Conservation (phyloP, 2,113 vertebrate genomes). For the Narcine bancroftii region DNA sequence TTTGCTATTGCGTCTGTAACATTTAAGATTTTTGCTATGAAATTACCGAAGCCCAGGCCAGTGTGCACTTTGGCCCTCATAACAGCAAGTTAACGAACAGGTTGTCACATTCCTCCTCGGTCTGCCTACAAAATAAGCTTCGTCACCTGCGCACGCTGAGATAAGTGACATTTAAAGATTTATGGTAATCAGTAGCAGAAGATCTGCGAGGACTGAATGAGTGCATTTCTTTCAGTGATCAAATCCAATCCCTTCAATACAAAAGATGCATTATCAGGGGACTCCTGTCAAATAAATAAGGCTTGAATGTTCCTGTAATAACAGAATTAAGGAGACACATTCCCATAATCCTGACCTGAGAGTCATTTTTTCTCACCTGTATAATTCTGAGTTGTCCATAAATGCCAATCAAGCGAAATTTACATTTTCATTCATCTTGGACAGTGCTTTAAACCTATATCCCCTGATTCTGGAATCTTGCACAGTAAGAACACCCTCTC, state of each 20-base stretch:
- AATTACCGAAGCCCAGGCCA: neutral
- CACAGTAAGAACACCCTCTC: too few relatives aligned
- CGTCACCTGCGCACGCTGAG: neutral
- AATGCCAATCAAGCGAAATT: too few relatives aligned
- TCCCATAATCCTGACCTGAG: too few relatives aligned
- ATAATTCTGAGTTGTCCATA: too few relatives aligned
- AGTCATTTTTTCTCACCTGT: too few relatives aligned
- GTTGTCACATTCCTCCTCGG: neutral
- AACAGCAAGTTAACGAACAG: conserved; percentile 11
- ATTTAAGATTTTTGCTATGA: neutral
- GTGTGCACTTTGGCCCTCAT: neutral
- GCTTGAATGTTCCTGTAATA: too few relatives aligned
- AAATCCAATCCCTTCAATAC: neutral
- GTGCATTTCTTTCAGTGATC: neutral
- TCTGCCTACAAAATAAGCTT: neutral
- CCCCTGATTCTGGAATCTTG: too few relatives aligned
- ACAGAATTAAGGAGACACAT: too few relatives aligned
- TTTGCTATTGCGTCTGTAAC: neutral
- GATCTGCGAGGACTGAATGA: neutral
- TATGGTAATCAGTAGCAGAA: neutral
- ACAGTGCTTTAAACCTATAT: too few relatives aligned
- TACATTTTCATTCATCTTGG: too few relatives aligned
- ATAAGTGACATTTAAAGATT: neutral
- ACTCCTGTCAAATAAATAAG: neutral
- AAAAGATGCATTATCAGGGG: neutral